Evolutionary conservation across 2,888 invertebrate genomes (phyloP).

Genomic region (Lochmaea crataegi): DNA sequence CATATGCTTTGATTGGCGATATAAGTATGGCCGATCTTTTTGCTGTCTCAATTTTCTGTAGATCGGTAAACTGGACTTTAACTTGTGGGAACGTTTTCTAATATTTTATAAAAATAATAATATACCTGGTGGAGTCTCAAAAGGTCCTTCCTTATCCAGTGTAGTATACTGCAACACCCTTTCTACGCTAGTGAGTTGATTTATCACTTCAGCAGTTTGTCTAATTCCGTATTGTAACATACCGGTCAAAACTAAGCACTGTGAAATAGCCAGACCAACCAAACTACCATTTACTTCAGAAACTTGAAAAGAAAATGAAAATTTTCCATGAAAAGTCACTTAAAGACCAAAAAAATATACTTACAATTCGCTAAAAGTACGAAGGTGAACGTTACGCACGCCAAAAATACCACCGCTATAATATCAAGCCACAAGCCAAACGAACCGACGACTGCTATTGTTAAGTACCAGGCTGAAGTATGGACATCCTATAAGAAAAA

Average conservation of each 20-base stretch:
- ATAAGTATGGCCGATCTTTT: too few species aligned
- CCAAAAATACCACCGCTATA: conserved; percentile 71
- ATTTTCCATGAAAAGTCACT: not conserved
- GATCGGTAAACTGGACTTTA: too few species aligned
- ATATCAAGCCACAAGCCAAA: conserved; percentile 76
- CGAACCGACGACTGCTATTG: conserved; percentile 71
- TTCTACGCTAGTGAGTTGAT: conserved; percentile 84
- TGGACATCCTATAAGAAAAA: conserved; percentile 64
- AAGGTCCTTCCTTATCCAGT: conserved; percentile 76
- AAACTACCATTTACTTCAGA: conserved; percentile 47
- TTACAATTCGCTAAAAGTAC: conserved; percentile 53
- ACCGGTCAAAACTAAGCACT: conserved; percentile 62
- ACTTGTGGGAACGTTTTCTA: too few species aligned
- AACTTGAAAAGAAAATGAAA: not conserved
- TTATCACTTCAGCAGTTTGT: conserved; percentile 80
- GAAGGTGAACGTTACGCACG: conserved; percentile 73
- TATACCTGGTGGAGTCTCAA: conserved; percentile 66
- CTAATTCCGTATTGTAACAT: conserved; percentile 86
- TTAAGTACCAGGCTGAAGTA: conserved; percentile 73
- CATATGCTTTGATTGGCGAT: too few species aligned
- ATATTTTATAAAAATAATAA: too few species aligned
- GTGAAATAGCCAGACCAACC: conserved; percentile 55
- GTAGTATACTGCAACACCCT: conserved; percentile 78
- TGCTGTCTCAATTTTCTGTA: too few species aligned
- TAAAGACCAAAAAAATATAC: conserved; percentile 26